A percentile compares a stretch with the other conserved stretches of the same genome.
phyloP scores from a whole-genome alignment of 2,888 invertebrate genomes.

The Melanophora roralis region DNA sequence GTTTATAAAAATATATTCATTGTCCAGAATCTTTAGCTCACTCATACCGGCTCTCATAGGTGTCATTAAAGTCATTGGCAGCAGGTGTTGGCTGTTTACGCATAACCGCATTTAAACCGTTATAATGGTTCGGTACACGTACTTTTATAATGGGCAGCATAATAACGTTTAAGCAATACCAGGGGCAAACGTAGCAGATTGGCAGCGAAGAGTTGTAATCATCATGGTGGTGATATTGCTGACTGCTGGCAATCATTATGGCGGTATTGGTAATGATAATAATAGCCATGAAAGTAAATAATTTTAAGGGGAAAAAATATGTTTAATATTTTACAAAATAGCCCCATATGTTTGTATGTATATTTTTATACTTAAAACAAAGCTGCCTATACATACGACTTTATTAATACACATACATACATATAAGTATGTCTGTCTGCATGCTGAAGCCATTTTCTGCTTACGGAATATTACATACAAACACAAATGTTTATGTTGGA shows the following conservation, averaged over 20 bases:
- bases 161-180: not conserved
- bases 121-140: constrained; percentile 21
- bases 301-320: constrained; percentile 4
- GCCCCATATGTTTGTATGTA: no score
- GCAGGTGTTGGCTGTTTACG: constrained; percentile 62
- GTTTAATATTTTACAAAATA: no score
- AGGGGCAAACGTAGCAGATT: not conserved
- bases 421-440: not conserved
- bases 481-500: not conserved
- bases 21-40: not conserved
- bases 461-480: no score
- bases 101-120: constrained; percentile 51
- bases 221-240: constrained; percentile 8
- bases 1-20: not conserved
- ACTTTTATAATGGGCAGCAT: not conserved
- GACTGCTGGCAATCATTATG: constrained; percentile 5
- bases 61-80: constrained; percentile 71
- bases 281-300: constrained; percentile 32
- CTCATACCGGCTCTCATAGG: constrained; percentile 68
- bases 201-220: not conserved
- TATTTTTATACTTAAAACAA: no score
- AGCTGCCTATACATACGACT: not conserved
- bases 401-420: not conserved
- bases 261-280: constrained; percentile 26
- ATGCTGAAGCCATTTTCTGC: not conserved